Percentiles rank a stretch among this genome's conserved stretches.
Evolutionary conservation across 2,113 vertebrate species (phyloP).

Genomic region (Oryzias woworae): DNA sequence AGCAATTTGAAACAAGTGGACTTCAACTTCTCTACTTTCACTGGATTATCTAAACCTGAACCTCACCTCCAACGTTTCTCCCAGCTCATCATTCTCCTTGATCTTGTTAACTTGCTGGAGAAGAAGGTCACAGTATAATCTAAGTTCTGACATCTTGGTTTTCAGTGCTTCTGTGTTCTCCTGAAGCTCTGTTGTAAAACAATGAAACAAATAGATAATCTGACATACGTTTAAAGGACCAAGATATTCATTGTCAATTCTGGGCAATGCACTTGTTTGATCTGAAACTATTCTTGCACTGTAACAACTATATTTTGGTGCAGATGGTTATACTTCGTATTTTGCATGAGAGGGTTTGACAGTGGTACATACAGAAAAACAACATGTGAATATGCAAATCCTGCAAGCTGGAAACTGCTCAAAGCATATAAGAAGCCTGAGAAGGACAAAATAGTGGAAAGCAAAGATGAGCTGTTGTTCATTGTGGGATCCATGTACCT

Average conservation of each 20-base stretch:
- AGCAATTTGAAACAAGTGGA: neutral
- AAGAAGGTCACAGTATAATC: conserved; percentile 96
- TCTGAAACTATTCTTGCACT: too few species aligned
- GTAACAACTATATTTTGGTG: too few species aligned
- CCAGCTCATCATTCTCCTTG: conserved; percentile 68
- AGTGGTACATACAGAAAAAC: too few species aligned
- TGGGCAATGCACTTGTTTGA: neutral
- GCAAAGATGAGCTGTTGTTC: neutral
- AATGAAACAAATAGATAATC: conserved; percentile 4
- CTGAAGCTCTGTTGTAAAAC: conserved; percentile 82
- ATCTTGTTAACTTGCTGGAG: conserved; percentile 96
- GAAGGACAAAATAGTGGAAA: too few species aligned
- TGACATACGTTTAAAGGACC: neutral
- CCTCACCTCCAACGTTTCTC: conserved; percentile 60
- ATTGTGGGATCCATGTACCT: conserved; percentile 70
- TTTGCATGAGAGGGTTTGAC: too few species aligned
- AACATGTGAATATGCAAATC: too few species aligned
- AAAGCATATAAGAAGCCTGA: too few species aligned
- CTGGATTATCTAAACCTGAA: conserved; percentile 18
- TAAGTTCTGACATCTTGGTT: conserved; percentile 96
- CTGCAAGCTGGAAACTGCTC: too few species aligned
- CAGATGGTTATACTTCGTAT: too few species aligned
- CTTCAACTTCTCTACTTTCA: conserved; percentile 41
- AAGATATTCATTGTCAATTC: too few species aligned
- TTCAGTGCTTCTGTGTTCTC: conserved; percentile 93